Percentiles rank a stretch among this genome's conserved stretches.
Evolutionary conservation across 2,113 vertebrate genomes (phyloP).

Genomic region (Eleginops maclovinus): DNA sequence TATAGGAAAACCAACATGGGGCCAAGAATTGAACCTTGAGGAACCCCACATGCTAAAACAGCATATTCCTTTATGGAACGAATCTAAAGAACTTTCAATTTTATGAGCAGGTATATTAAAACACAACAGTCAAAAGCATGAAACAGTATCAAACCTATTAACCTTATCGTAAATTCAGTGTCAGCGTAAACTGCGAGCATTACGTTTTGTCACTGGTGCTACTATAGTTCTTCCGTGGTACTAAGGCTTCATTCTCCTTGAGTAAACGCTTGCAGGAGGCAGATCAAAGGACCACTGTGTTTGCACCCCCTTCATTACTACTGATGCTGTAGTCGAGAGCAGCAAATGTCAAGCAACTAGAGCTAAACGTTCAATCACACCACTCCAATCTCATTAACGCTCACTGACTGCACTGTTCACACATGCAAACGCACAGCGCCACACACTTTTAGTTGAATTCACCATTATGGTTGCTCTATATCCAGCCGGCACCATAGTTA

Average conservation of each 20-base stretch:
- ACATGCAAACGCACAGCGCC: conserved; percentile 14
- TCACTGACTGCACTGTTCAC: conserved; percentile 23
- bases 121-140: neutral
- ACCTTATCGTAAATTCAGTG: neutral
- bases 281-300: conserved; percentile 35
- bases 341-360: conserved; percentile 27
- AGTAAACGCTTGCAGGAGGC: conserved; percentile 14
- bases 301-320: conserved; percentile 13
- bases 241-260: conserved; percentile 9
- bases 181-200: neutral
- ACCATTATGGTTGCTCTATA: conserved; percentile 3
- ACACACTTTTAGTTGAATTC: neutral
- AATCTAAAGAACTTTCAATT: neutral
- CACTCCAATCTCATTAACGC: conserved; percentile 49
- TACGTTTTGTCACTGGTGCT: neutral
- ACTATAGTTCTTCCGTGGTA: neutral
- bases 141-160: neutral
- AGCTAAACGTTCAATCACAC: conserved; percentile 42
- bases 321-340: conserved; percentile 28
- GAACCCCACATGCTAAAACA: conserved; percentile 11
- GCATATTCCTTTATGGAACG: neutral
- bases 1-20: neutral
- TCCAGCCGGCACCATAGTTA: neutral
- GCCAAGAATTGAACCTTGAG: conserved; percentile 2
- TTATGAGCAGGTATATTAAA: neutral